Evolutionary conservation across 2,797 vertebrate species (phyloP).

Genomic region (Xerus rutilus): DNA sequence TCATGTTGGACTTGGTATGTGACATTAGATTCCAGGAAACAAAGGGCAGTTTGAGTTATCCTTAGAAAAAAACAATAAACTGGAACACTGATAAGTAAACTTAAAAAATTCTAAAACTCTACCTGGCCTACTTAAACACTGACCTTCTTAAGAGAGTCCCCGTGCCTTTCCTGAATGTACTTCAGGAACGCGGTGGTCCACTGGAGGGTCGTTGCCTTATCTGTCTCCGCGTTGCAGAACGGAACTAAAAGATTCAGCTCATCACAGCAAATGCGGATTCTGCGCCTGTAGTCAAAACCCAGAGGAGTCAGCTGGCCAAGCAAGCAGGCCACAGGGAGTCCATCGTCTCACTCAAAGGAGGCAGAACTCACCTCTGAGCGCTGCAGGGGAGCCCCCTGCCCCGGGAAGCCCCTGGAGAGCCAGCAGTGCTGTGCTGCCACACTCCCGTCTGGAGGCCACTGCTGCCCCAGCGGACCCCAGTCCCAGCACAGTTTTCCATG

Average conservation of each 20-base stretch:
- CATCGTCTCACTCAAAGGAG: background rate
- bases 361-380: accelerated
- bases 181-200: slow-evolving; percentile 95
- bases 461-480: accelerated
- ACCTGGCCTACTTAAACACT: slow-evolving; percentile 12
- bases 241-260: slow-evolving; percentile 96
- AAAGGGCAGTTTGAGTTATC: background rate
- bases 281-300: slow-evolving; percentile 89
- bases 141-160: slow-evolving; percentile 95
- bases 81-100: background rate
- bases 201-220: slow-evolving; percentile 95
- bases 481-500: background rate
- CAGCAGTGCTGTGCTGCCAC: background rate
- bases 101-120: background rate
- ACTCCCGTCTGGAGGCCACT: background rate
- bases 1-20: background rate
- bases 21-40: background rate
- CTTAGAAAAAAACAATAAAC: background rate
- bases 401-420: background rate
- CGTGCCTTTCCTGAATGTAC: slow-evolving; percentile 92
- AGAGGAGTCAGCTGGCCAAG: background rate
- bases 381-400: accelerated
- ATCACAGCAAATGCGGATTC: slow-evolving; percentile 95
- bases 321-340: background rate
- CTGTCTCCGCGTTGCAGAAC: slow-evolving; percentile 93